These are phyloP conservation scores for Leguminivora glycinivorella DNA, from an alignment of 1,140 invertebrate genomes.

Conservation along the genomic window DNA sequence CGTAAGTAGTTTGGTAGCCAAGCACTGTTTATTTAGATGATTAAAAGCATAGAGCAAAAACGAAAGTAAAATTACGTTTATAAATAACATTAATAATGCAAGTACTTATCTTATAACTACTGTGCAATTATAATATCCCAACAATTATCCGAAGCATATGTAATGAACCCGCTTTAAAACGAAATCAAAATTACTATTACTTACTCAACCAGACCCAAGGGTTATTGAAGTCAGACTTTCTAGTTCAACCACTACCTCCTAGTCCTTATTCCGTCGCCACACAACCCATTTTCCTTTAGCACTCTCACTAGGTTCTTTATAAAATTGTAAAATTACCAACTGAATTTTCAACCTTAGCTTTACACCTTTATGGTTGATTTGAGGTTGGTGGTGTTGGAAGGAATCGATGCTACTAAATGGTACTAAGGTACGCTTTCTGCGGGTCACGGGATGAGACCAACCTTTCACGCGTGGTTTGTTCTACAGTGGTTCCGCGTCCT, in stretches of 20 bases:
- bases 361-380: constrained; percentile 41
- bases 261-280: constrained; percentile 42
- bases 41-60: no score
- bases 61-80: neutral
- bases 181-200: constrained; percentile 63
- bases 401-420: constrained; percentile 45
- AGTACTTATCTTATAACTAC: neutral
- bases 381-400: constrained; percentile 33
- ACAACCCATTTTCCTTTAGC: constrained; percentile 48
- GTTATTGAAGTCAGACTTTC: constrained; percentile 64
- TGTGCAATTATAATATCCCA: neutral
- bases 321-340: constrained; percentile 32
- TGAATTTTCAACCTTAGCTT: constrained; percentile 38
- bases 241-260: constrained; percentile 42
- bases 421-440: constrained; percentile 57
- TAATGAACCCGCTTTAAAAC: constrained; percentile 40
- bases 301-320: constrained; percentile 40
- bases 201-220: constrained; percentile 58
- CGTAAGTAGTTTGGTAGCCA: no score
- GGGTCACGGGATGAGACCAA: constrained; percentile 70
- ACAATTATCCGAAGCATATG: constrained; percentile 25
- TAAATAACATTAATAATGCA: no score
- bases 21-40: no score
- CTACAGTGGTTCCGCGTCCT: constrained; percentile 52
- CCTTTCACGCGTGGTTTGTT: constrained; percentile 67